Evolutionary conservation across 2,113 vertebrate species (phyloP), one percentile per base, ranked within the genome.

Genomic region (Nyctibius bracteatus): DNA sequence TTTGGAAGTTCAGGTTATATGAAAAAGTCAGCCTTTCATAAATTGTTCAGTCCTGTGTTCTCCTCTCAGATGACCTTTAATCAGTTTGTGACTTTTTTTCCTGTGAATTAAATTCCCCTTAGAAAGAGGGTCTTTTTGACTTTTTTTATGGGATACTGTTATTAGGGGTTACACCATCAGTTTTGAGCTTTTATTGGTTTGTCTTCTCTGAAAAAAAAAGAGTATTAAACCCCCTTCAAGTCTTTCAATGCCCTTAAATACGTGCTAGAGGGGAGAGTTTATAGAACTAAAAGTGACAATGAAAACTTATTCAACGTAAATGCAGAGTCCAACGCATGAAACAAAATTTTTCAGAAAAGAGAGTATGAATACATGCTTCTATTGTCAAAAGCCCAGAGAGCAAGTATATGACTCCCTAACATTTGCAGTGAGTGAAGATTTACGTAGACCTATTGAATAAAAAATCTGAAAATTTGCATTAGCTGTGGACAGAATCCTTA

Each of bases 41-140:
- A 91, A 84, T 88, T 73, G 63, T 84, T 83, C 80, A 94, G 1
- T 87, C 41, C 28, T 66, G 6, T 92, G 57, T 84, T 93, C 35
- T 93, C 37, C 52, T 96, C 55, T 82, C 51, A 55, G 47, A 49
- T 77, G 80, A 88, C 63, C 68, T 96, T 93, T 93, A 90, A 92
- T 84, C 47, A 84, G 28, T 57, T 68, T 22, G 61, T 86, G 73
- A 30, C 8, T 44, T n/a, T n/a, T n/a, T 83, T 58, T 94, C 7
- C 31, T 51, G 23, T 92, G 74, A 75, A 79, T 79, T 88, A 65
- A 19, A 43, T 86, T 86, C 41, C 8, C 8, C 9, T 79, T 70
- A 55, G 51, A 84, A 86, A 88, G 10, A 3, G 4, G 2, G 9
- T 37, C 35, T 73, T 86, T 91, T 81, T 4, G 43, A 44, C 14